Percentiles rank a stretch among this genome's conserved stretches.
These are phyloP conservation scores for Amblyraja radiata DNA, from an alignment of 2,797 vertebrate species.

Conservation along the genomic window DNA sequence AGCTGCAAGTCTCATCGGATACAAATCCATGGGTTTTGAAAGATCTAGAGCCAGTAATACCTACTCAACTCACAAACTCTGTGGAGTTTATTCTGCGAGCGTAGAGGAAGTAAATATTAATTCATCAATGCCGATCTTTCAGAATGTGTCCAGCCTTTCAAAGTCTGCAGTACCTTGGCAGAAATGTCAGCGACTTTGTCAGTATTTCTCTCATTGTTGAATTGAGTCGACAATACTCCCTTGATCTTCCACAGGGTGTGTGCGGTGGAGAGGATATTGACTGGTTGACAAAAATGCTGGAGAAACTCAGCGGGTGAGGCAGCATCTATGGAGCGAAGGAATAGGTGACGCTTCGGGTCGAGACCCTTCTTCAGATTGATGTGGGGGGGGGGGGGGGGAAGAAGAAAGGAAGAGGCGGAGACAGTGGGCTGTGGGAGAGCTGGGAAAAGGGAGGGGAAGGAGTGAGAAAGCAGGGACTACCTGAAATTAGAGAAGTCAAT, in stretches of 20 bases:
- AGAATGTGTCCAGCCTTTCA: background rate
- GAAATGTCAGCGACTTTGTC: background rate
- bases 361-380: background rate
- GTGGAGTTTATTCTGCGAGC: background rate
- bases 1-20: constrained; percentile 17
- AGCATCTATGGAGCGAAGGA: too few species aligned
- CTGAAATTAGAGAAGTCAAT: too few species aligned
- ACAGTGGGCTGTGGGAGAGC: too few species aligned
- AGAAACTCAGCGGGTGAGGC: too few species aligned
- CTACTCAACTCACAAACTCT: background rate
- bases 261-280: too few species aligned
- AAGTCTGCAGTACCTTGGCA: background rate
- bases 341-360: too few species aligned
- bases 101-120: constrained; percentile 4
- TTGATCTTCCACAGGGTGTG: too few species aligned
- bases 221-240: background rate
- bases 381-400: too few species aligned
- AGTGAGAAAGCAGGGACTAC: too few species aligned
- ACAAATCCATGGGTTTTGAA: constrained; percentile 9
- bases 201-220: background rate
- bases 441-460: too few species aligned
- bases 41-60: constrained; percentile 22
- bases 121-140: background rate
- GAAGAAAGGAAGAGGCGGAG: too few species aligned
- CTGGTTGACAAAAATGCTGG: too few species aligned